Base-by-base conservation (phyloP, 2,113 vertebrate genomes). In the Arizona elegans region DNA sequence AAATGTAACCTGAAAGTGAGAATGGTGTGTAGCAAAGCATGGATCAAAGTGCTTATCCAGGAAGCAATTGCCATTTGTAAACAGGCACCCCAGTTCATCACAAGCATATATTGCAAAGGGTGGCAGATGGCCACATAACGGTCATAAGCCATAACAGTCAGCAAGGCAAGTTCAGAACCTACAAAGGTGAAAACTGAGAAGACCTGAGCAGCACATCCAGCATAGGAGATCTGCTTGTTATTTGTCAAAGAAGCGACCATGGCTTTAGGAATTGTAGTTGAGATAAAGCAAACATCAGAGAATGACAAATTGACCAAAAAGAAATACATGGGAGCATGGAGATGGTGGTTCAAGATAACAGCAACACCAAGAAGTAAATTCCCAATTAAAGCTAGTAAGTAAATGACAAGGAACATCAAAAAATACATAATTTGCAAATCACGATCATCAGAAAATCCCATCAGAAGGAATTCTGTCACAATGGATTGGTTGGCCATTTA, bases 61-160 rank as follows among this genome's bases (percentile, higher is more conserved):
- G 91, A 92, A 65, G 86, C 86, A 8, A 24, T 26, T 53, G 29
- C 86, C 85, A 92, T 52, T 29, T 92, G 55, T 11, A 87, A 2
- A 19, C 91, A 92, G 0, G 29, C 38, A 33, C 38, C 4, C 86
- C 86, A 65, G 2, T 87, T 92, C 91, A 92, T 87, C 9, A 87
- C 33, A 24, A 87, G 12, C 0, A 0, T 65, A 21, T 92, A 92
- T 24, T 54, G 56, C 13, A 87, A 5, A 23, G 85, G 81, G 1
- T 47, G 54, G 15, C 90, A 91, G 24, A 91, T 91, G 58, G 58
- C 23, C 8, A 59, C 23, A 3, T 91, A 91, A 10, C 53, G 33
- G 53, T 86, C 75, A 43, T 91, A 91, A 54, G 90, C 90, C 90
- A 91, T 91, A 38, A 91, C 5, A 5, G 81, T 91, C 13, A 86